phyloP scores from a whole-genome alignment of 2,888 invertebrate species.

The Ochropacha duplaris region DNA sequence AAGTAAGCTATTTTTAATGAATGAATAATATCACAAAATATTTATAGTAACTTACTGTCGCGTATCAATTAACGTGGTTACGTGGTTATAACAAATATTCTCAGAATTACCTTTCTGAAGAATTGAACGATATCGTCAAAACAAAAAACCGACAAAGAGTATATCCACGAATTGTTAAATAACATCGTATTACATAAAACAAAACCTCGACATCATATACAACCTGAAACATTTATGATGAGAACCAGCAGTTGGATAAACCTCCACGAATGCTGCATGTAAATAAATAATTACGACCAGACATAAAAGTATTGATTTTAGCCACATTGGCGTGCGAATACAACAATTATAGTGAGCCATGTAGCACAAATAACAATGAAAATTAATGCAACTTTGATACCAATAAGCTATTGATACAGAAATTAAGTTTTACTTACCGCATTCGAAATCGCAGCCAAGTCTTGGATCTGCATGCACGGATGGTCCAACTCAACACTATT shows the following conservation, averaged over 20 bases:
- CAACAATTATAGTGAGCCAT: neutral
- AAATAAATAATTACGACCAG: conserved; percentile 30
- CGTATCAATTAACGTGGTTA: neutral
- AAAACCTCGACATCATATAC: conserved; percentile 10
- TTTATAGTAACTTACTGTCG: neutral
- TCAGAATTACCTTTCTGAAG: neutral
- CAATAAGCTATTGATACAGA: neutral
- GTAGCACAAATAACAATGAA: neutral
- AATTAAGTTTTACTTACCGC: neutral
- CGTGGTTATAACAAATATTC: neutral
- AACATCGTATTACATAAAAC: conserved; percentile 32
- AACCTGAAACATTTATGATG: neutral
- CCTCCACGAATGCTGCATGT: conserved; percentile 10
- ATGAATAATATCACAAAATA: neutral
- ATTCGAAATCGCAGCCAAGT: neutral
- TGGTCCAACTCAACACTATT: neutral
- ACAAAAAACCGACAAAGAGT: neutral
- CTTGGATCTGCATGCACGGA: neutral
- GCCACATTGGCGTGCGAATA: conserved; percentile 3
- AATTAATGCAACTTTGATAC: neutral
- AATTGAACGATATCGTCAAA: neutral
- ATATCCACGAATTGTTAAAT: neutral
- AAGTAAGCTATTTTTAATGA: too few species aligned
- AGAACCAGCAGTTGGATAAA: conserved; percentile 32
- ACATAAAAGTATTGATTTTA: conserved; percentile 26